A percentile compares a stretch with the other conserved stretches of the same genome.
Evolutionary conservation across 2,888 invertebrate genomes (phyloP).

Genomic region (Alitta virens): DNA sequence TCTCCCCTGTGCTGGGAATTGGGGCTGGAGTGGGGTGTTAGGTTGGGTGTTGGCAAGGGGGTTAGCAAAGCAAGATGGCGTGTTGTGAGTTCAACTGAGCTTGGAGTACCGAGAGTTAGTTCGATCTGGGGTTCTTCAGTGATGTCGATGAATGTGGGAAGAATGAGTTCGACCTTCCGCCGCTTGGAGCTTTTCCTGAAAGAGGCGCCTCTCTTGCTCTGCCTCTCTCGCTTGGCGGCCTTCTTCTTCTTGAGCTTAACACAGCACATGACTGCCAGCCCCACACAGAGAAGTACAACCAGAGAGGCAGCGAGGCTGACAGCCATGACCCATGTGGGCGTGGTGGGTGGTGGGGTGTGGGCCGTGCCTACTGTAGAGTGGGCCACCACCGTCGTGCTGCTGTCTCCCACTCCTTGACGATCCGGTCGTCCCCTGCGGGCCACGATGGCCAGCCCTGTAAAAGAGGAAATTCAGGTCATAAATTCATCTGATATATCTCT

Average conservation of each 20-base stretch:
- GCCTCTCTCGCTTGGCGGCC: neutral
- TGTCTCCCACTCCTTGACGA: neutral
- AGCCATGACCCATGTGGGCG: slow-evolving; percentile 1
- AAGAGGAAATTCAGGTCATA: too few relatives aligned
- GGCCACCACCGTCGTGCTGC: too few relatives aligned
- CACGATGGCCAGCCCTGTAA: too few relatives aligned
- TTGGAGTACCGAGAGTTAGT: neutral
- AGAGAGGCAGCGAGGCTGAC: neutral
- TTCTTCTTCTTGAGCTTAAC: neutral
- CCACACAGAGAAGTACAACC: neutral
- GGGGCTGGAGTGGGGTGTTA: neutral
- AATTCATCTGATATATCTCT: too few relatives aligned
- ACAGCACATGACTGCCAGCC: neutral
- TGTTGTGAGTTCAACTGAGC: too few relatives aligned
- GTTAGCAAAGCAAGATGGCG: too few relatives aligned
- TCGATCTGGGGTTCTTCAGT: neutral
- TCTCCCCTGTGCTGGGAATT: too few relatives aligned
- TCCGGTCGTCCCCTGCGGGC: neutral
- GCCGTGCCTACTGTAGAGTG: too few relatives aligned
- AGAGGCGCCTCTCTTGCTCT: neutral
- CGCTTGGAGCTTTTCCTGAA: neutral
- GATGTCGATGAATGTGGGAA: neutral
- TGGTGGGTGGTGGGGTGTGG: too few relatives aligned
- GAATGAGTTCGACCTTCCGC: neutral
- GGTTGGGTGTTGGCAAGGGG: neutral